These are phyloP conservation scores for Oplegnathus fasciatus DNA, from an alignment of 2,113 vertebrate species.

Conservation along the genomic window DNA sequence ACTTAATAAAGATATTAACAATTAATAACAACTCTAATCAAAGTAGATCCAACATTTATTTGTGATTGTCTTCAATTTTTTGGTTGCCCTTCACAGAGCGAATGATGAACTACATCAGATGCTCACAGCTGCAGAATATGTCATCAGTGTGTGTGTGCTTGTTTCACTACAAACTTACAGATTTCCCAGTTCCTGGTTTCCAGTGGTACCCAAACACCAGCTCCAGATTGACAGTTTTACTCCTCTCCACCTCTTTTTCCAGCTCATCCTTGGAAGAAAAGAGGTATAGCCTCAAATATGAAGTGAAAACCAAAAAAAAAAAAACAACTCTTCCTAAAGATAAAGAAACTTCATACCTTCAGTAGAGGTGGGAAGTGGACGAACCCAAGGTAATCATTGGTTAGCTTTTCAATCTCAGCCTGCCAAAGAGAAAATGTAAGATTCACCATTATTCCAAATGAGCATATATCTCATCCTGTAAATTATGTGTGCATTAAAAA, in stretches of 20 bases:
- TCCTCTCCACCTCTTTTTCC: slow-evolving; percentile 87
- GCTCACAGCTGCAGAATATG: slow-evolving; percentile 38
- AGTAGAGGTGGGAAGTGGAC: slow-evolving; percentile 96
- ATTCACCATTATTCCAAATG: slow-evolving; percentile 9
- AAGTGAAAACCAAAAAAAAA: slow-evolving; percentile 8
- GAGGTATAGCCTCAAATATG: not conserved
- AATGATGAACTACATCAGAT: slow-evolving; percentile 14
- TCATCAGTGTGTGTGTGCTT: slow-evolving; percentile 5
- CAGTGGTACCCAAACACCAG: slow-evolving; percentile 97
- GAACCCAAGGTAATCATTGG: slow-evolving; percentile 93
- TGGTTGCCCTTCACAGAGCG: not conserved
- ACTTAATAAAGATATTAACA: not conserved
- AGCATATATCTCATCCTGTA: not conserved
- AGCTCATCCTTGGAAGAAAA: slow-evolving; percentile 85
- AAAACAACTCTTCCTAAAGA: not conserved
- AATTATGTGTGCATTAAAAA: not conserved
- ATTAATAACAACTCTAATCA: not conserved
- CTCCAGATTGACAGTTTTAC: slow-evolving; percentile 93
- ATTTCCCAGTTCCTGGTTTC: slow-evolving; percentile 90
- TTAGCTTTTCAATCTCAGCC: slow-evolving; percentile 95
- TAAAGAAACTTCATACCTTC: slow-evolving; percentile 83
- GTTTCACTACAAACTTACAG: slow-evolving; percentile 84
- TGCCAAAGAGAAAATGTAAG: slow-evolving; percentile 74
- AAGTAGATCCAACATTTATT: slow-evolving; percentile 26
- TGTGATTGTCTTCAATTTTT: slow-evolving; percentile 11